phyloP scores from a whole-genome alignment of 1,140 invertebrate species.

The Heliothis virescens region DNA sequence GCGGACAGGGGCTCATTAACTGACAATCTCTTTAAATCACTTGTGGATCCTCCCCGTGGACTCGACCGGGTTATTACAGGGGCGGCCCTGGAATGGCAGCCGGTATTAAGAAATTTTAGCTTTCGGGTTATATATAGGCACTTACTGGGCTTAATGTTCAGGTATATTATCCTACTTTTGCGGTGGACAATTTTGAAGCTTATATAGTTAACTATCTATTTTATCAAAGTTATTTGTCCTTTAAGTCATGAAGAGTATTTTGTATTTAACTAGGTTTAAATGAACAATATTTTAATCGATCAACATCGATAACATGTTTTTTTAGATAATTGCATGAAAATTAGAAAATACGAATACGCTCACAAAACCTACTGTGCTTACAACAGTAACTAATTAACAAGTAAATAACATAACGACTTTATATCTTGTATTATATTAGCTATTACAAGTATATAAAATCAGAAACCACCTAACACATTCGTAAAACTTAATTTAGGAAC shows the following conservation, averaged over 20 bases:
- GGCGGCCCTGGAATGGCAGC: conserved; percentile 64
- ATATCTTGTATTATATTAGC: background rate
- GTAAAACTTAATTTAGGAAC: conserved; percentile 39
- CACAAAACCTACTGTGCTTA: background rate
- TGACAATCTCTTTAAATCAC: conserved; percentile 86
- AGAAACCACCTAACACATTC: conserved; percentile 5
- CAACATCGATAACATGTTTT: too few species aligned
- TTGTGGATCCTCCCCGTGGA: conserved; percentile 77
- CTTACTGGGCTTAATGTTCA: conserved; percentile 46
- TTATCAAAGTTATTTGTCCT: too few species aligned
- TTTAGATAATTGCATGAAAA: too few species aligned
- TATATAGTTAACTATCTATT: background rate
- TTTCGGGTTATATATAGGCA: conserved; percentile 50
- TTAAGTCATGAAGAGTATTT: too few species aligned
- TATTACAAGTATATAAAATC: background rate
- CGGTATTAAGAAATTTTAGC: conserved; percentile 79
- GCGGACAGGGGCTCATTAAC: conserved; percentile 79
- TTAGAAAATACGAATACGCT: too few species aligned
- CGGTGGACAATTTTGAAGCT: background rate
- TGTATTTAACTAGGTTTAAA: too few species aligned
- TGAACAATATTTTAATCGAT: too few species aligned
- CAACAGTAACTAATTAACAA: conserved; percentile 10
- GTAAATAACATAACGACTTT: background rate
- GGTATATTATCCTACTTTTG: conserved; percentile 32
- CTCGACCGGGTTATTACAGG: conserved; percentile 74